phyloP scores from a whole-genome alignment of 92 coral and sea anemone genomes.

The Epizoanthus ramosus region DNA sequence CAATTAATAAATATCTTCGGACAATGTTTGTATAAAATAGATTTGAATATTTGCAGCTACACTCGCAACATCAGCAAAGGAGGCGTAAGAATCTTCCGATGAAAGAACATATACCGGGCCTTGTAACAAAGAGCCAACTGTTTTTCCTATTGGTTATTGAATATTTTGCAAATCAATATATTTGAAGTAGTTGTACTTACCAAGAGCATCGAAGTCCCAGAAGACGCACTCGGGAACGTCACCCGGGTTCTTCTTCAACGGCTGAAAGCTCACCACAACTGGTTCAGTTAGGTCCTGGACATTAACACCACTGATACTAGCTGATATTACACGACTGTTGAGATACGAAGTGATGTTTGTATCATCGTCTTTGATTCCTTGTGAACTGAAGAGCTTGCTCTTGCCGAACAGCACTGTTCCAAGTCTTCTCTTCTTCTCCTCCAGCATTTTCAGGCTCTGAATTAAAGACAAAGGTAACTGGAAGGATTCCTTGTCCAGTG shows the following conservation, averaged over 20 bases:
- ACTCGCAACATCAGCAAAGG: too few relatives aligned
- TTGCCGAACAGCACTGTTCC: constrained; percentile 22
- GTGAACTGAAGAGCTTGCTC: constrained; percentile 16
- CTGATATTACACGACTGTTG: constrained; percentile 33
- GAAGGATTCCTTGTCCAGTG: not conserved
- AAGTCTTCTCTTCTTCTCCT: constrained; percentile 13
- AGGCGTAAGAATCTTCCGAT: too few relatives aligned
- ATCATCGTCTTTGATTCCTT: not conserved
- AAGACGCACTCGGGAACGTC: constrained; percentile 40
- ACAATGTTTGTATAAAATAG: too few relatives aligned
- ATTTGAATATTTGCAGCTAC: too few relatives aligned
- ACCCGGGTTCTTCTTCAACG: not conserved
- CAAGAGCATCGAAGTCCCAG: constrained; percentile 51
- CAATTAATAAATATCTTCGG: too few relatives aligned
- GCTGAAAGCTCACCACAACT: not conserved
- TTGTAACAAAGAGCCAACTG: not conserved
- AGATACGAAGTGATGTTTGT: not conserved
- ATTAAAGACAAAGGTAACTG: constrained; percentile 12
- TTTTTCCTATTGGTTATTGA: not conserved
- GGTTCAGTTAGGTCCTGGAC: constrained; percentile 30
- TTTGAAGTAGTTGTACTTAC: constrained; percentile 1
- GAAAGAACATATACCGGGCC: too few relatives aligned
- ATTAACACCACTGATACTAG: not conserved
- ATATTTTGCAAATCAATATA: not conserved
- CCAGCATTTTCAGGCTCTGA: not conserved